Evolutionary conservation across 2,797 vertebrate genomes (phyloP).

Genomic region (Amblyraja radiata): DNA sequence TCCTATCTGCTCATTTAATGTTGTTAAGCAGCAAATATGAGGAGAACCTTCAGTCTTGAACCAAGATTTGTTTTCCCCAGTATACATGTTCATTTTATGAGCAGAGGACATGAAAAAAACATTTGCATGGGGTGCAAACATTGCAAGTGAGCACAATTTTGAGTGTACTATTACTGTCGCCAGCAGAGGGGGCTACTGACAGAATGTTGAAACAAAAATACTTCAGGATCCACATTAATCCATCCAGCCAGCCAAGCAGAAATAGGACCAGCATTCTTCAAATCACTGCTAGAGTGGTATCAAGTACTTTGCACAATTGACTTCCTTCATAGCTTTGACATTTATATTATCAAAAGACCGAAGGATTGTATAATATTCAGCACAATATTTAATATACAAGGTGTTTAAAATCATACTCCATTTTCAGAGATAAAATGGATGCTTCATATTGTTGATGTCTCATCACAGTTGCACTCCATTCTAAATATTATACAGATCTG

Average conservation of each 20-base stretch:
- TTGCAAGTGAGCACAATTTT: background rate
- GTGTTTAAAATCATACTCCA: background rate
- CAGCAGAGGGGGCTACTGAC: conserved; percentile 32
- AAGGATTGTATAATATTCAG: background rate
- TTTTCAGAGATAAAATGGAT: background rate
- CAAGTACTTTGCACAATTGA: background rate
- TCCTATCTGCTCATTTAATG: background rate
- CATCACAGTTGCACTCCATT: background rate
- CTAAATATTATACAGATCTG: background rate
- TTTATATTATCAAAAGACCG: background rate
- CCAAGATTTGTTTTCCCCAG: background rate
- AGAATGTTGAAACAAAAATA: background rate
- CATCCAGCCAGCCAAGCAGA: background rate
- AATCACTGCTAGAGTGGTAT: background rate
- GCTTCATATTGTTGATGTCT: background rate
- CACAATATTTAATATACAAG: background rate
- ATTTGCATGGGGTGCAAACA: background rate
- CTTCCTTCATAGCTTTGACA: background rate
- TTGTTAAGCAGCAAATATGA: background rate
- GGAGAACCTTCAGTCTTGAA: background rate
- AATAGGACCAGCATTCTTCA: background rate
- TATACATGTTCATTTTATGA: background rate
- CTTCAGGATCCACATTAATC: background rate
- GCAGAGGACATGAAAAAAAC: background rate
- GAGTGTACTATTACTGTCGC: background rate